Conservation (phyloP, 2,797 vertebrate genomes). For the Ispidina lecontei region DNA sequence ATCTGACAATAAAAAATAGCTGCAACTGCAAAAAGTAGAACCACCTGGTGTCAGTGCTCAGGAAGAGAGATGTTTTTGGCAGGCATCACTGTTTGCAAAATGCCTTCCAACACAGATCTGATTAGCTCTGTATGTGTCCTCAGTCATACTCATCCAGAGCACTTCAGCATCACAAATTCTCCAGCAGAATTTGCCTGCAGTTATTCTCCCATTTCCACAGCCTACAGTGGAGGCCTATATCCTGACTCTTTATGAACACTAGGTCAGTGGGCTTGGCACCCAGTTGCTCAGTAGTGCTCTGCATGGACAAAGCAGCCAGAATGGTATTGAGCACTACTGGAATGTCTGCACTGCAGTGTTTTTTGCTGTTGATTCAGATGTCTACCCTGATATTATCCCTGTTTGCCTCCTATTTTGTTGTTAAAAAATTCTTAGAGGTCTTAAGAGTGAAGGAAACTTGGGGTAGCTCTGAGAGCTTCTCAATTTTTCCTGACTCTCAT, state of each 20-base stretch:
- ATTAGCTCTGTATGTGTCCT: conserved; percentile 27
- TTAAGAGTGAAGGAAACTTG: not conserved
- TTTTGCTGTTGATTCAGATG: not conserved
- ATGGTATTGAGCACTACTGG: not conserved
- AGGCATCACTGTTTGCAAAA: conserved; percentile 21
- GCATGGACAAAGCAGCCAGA: not conserved
- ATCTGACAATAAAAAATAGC: conserved; percentile 25
- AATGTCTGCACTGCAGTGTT: not conserved
- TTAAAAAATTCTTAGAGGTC: not conserved
- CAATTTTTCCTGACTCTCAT: not conserved
- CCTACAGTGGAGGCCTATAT: not conserved
- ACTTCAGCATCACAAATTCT: not conserved
- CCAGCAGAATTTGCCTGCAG: not conserved
- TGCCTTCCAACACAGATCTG: conserved; percentile 6
- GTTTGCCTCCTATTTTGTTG: not conserved
- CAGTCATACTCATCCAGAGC: not conserved
- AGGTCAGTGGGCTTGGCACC: not conserved
- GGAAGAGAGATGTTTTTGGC: conserved; percentile 7
- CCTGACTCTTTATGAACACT: not conserved
- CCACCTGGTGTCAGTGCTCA: not conserved
- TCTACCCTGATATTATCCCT: not conserved
- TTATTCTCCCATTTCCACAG: not conserved
- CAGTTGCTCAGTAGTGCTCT: not conserved
- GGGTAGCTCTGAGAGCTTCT: not conserved
- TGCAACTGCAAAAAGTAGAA: conserved; percentile 36